Base-by-base conservation (phyloP, 2,113 vertebrate species). In the Perca fluviatilis region DNA sequence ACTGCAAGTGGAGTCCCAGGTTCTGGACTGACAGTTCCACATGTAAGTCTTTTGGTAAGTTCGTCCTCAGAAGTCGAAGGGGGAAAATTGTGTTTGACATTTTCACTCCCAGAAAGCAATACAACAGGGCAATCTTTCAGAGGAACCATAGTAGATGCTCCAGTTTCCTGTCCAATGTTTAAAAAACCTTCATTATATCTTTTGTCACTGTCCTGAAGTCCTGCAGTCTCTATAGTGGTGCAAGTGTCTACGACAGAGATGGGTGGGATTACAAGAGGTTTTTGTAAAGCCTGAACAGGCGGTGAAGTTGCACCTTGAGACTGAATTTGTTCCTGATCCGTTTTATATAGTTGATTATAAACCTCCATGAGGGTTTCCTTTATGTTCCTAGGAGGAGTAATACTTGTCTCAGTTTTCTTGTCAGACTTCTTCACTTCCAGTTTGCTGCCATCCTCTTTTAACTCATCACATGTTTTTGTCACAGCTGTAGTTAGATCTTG, bases 301-400 rank as follows among this genome's bases (percentile, higher is more conserved):
- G 50, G 43, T 8, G 61, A 63, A 47, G 14, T 46, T 65, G 16
- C 15, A 69, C 12, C 54, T 47, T 71, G 54, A 69, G 49, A 30
- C 13, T 16, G 15, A 60, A 51, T 66, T 46, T 63, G 79, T 58
- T 91, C 68, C 23, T 65, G 16, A 61, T 78, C 80, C 19, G 40
- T 77, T 82, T 67, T 3, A 68, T 79, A 75, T 15, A 86, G 64
- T n/a, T 74, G 85, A 54, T 81, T 64, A 70, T 88, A 87, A 83
- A 89, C 27, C 46, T 85, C 80, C 80, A 85, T 62, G 3, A 89
- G 90, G 21, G 78, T 85, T 80, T 68, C 74, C 53, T 90, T 88
- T 66, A 88, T 74, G 58, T 53, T 90, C 54, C 43, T 64, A 0
- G 54, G 49, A 36, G 85, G 74, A 25, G 13, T 13, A 79, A 18